A percentile compares a stretch with the other conserved stretches of the same genome.
Evolutionary conservation across 2,888 invertebrate genomes (phyloP).

Genomic region (Ryuthela nishihirai): DNA sequence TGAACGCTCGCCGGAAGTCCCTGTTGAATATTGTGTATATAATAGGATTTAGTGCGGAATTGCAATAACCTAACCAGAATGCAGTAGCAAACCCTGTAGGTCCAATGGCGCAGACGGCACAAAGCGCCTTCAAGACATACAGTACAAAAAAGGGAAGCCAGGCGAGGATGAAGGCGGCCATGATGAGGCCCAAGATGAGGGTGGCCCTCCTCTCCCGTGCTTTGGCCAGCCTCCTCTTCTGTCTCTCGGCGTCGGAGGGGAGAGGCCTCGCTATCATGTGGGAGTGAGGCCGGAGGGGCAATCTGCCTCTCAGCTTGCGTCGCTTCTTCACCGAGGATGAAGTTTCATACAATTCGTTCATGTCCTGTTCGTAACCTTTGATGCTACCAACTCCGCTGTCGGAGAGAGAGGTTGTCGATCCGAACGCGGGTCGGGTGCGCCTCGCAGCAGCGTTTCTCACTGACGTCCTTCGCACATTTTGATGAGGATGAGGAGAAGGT

Average conservation of each 20-base stretch:
- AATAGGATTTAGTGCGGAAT: slow-evolving; percentile 86
- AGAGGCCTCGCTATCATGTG: slow-evolving; percentile 36
- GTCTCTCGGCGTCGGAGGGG: slow-evolving; percentile 79
- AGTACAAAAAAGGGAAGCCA: slow-evolving; percentile 98
- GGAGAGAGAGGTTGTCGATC: slow-evolving; percentile 13
- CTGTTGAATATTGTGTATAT: slow-evolving; percentile 97
- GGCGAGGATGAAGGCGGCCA: slow-evolving; percentile 97
- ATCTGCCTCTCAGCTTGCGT: slow-evolving; percentile 4
- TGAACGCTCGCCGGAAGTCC: slow-evolving; percentile 92
- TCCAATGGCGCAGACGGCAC: slow-evolving; percentile 52
- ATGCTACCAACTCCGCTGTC: slow-evolving; percentile 13
- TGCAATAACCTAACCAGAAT: slow-evolving; percentile 97
- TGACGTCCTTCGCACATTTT: slow-evolving; percentile 17
- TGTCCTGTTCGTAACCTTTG: slow-evolving; percentile 6
- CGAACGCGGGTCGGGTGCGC: too few relatives aligned
- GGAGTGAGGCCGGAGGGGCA: slow-evolving; percentile 16
- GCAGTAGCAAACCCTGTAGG: slow-evolving; percentile 77
- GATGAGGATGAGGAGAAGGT: too few relatives aligned
- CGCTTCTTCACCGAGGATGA: slow-evolving; percentile 18
- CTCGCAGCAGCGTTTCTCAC: slow-evolving; percentile 1
- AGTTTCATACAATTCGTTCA: slow-evolving; percentile 13
- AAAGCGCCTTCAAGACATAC: slow-evolving; percentile 80
- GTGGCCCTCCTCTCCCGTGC: slow-evolving; percentile 97
- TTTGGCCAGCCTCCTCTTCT: slow-evolving; percentile 85
- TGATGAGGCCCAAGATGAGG: slow-evolving; percentile 91